These are phyloP conservation scores for Thamnophis elegans DNA, from an alignment of 2,797 vertebrate genomes.

Conservation along the genomic window DNA sequence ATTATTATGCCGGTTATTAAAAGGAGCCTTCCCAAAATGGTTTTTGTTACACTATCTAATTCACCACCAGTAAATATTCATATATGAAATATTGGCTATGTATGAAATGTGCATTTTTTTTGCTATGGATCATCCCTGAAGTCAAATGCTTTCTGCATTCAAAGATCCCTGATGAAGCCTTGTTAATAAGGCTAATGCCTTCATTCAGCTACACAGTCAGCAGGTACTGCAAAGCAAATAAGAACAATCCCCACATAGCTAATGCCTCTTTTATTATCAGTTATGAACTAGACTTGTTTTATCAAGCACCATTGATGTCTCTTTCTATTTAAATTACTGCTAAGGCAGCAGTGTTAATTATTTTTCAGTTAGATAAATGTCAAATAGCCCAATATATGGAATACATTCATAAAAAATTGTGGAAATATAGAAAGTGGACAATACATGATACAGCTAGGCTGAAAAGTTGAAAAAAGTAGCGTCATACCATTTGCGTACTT, in stretches of 20 bases:
- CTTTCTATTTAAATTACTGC: conserved; percentile 31
- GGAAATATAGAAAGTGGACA: not conserved
- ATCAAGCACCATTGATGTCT: conserved; percentile 7
- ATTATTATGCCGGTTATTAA: not conserved
- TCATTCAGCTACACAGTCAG: conserved; percentile 7
- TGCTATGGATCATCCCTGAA: conserved; percentile 58
- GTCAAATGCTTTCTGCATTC: conserved; percentile 64
- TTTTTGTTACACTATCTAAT: conserved; percentile 31
- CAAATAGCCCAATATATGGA: not conserved
- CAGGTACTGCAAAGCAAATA: conserved; percentile 15
- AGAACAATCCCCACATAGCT: not conserved
- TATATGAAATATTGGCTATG: conserved; percentile 39
- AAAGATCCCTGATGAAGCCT: conserved; percentile 60
- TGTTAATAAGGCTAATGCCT: conserved; percentile 51
- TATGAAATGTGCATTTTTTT: conserved; percentile 55
- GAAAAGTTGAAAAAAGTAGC: not conserved
- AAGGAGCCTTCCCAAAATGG: not conserved
- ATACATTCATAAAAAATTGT: not conserved
- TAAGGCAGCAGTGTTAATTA: not conserved
- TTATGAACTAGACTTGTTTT: not conserved
- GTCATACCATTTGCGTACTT: not conserved
- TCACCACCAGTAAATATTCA: conserved; percentile 54
- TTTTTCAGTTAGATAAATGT: conserved; percentile 24
- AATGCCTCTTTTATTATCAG: not conserved
- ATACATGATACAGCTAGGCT: not conserved